phyloP scores from a whole-genome alignment of 2,113 vertebrate species.

The Bettongia penicillata region DNA sequence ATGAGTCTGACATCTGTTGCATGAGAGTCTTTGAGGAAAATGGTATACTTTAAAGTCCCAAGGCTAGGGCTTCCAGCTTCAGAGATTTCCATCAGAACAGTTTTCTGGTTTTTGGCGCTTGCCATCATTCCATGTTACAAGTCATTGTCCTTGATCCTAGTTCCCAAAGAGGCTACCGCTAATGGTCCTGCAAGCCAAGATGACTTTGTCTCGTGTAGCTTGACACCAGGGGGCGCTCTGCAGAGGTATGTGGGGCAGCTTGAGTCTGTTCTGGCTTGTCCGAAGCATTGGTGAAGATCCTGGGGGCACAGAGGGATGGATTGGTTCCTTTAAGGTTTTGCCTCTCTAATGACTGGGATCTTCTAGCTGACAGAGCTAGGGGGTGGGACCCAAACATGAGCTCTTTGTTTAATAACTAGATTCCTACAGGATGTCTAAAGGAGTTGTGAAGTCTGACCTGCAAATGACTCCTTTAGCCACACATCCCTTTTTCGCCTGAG shows the following conservation, averaged over 20 bases:
- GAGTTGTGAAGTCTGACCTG: neutral
- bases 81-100: neutral
- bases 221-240: constrained; percentile 66
- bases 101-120: neutral
- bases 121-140: neutral
- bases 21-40: neutral
- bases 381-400: neutral
- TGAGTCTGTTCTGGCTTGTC: neutral
- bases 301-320: neutral
- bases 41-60: neutral
- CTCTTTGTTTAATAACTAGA: neutral
- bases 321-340: neutral
- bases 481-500: neutral
- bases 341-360: accelerated
- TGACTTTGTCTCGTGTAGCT: constrained; percentile 86
- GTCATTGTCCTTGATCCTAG: constrained; percentile 37
- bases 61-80: neutral
- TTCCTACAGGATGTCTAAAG: neutral
- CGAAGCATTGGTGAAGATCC: neutral
- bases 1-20: neutral
- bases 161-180: constrained; percentile 83
- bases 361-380: neutral
- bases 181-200: constrained; percentile 84
- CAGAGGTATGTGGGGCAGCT: constrained; percentile 80
- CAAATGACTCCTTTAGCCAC: neutral